These are phyloP conservation scores for Argyrosomus japonicus DNA, from an alignment of 2,113 vertebrate genomes.

Conservation along the genomic window DNA sequence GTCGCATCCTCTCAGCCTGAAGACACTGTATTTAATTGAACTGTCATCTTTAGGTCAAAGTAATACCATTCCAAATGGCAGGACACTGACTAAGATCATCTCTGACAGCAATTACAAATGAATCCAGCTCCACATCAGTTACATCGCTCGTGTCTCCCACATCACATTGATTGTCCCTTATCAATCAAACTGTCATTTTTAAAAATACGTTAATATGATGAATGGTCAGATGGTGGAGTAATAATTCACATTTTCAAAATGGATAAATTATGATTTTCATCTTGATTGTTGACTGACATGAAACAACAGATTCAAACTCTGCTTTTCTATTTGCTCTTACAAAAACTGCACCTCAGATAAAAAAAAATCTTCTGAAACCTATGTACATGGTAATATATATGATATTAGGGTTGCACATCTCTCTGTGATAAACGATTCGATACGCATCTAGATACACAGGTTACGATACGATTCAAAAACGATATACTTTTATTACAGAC, in stretches of 20 bases:
- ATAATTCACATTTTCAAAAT: slow-evolving; percentile 54
- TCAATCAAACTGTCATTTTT: slow-evolving; percentile 67
- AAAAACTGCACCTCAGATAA: not conserved
- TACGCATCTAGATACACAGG: too few species aligned
- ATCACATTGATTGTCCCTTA: slow-evolving; percentile 54
- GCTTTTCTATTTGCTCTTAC: not conserved
- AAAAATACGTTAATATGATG: slow-evolving; percentile 48
- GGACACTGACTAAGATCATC: slow-evolving; percentile 64
- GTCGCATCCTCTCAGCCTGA: slow-evolving; percentile 65
- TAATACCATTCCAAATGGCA: slow-evolving; percentile 42
- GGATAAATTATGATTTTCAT: slow-evolving; percentile 37
- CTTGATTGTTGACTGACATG: slow-evolving; percentile 9
- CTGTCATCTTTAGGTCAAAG: slow-evolving; percentile 75
- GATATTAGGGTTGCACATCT: too few species aligned
- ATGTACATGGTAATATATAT: too few species aligned
- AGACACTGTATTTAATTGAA: slow-evolving; percentile 73
- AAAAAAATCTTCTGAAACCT: not conserved
- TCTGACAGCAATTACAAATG: slow-evolving; percentile 73
- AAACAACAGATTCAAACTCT: not conserved
- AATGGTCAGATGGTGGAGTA: slow-evolving; percentile 45
- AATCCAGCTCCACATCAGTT: slow-evolving; percentile 57
- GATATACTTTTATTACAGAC: too few species aligned
- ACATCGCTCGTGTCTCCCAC: slow-evolving; percentile 13
- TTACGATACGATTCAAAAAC: too few species aligned
- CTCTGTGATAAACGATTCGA: too few species aligned